These are phyloP conservation scores for Drosophila leontia DNA, from an alignment of 1,140 invertebrate species.

Conservation along the genomic window DNA sequence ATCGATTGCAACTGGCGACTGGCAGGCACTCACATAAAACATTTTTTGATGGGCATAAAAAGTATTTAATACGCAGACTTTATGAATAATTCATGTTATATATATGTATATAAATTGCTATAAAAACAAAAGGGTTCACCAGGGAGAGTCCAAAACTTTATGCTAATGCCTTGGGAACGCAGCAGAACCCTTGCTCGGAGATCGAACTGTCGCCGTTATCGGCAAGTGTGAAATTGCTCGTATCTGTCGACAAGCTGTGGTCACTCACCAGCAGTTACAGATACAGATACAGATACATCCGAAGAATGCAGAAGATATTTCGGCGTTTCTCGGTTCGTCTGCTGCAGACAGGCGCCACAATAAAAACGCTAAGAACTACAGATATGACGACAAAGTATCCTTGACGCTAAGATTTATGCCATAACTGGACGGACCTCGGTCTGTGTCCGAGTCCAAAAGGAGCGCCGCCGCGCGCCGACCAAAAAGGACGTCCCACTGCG, in stretches of 20 bases:
- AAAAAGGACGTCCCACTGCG: slow-evolving; percentile 74
- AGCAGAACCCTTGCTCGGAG: slow-evolving; percentile 4
- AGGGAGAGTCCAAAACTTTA: slow-evolving; percentile 66
- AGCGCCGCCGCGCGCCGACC: slow-evolving; percentile 43
- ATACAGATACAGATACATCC: slow-evolving; percentile 47
- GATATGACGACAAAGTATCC: slow-evolving; percentile 83
- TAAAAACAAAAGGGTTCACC: slow-evolving; percentile 24
- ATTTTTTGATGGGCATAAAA: slow-evolving; percentile 80
- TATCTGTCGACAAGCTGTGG: slow-evolving; percentile 84
- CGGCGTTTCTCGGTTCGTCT: slow-evolving; percentile 8
- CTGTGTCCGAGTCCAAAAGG: slow-evolving; percentile 17
- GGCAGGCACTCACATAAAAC: slow-evolving; percentile 64
- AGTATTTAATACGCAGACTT: slow-evolving; percentile 70
- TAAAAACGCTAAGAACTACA: slow-evolving; percentile 78
- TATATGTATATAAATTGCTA: slow-evolving; percentile 6
- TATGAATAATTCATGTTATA: slow-evolving; percentile 79
- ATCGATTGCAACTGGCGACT: slow-evolving; percentile 65
- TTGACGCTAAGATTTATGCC: slow-evolving; percentile 82
- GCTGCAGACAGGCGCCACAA: slow-evolving; percentile 80
- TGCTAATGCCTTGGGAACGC: slow-evolving; percentile 58
- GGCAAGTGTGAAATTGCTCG: slow-evolving; percentile 84
- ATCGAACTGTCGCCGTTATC: slow-evolving; percentile 56
- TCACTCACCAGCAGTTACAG: slow-evolving; percentile 50
- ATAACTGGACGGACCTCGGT: slow-evolving; percentile 13
- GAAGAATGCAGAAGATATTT: slow-evolving; percentile 45